Conservation (phyloP, 2,888 invertebrate genomes). For the Cerastis rubricosa region DNA sequence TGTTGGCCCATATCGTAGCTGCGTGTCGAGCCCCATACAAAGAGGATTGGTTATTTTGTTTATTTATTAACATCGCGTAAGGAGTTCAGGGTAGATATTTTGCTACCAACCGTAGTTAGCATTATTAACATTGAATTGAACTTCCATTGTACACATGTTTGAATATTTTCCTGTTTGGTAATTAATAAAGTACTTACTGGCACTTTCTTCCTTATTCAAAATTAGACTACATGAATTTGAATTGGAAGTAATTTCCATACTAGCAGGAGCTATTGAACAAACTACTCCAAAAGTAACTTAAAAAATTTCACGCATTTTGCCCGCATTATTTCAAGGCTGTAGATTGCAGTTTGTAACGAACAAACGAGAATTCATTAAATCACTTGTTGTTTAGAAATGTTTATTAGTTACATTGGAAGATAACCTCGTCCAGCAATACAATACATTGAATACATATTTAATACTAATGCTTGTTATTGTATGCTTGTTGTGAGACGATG, state of each 20-base stretch:
- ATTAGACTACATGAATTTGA: not conserved
- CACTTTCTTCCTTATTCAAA: not conserved
- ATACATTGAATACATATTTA: constrained; percentile 42
- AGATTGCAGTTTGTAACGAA: not conserved
- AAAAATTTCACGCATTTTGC: constrained; percentile 7
- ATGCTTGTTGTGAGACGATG: constrained; percentile 56
- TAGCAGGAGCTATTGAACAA: no score
- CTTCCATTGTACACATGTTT: not conserved
- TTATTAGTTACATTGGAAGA: constrained; percentile 47
- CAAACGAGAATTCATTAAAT: constrained; percentile 24
- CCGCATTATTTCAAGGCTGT: constrained; percentile 8
- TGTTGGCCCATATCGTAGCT: constrained; percentile 49
- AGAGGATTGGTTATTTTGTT: constrained; percentile 51
- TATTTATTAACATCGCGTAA: constrained; percentile 40
- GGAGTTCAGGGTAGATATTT: constrained; percentile 17
- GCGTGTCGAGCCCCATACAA: constrained; percentile 47
- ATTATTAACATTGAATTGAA: not conserved
- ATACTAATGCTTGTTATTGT: constrained; percentile 49
- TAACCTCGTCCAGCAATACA: constrained; percentile 54
- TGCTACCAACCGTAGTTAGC: not conserved
- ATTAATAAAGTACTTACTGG: not conserved
- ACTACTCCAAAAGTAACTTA: not conserved
- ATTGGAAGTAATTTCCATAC: not conserved
- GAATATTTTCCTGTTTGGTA: constrained; percentile 13
- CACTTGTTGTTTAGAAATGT: constrained; percentile 42